phyloP scores from a whole-genome alignment of 92 coral and sea anemone genomes.

The Phenganax subtilis region DNA sequence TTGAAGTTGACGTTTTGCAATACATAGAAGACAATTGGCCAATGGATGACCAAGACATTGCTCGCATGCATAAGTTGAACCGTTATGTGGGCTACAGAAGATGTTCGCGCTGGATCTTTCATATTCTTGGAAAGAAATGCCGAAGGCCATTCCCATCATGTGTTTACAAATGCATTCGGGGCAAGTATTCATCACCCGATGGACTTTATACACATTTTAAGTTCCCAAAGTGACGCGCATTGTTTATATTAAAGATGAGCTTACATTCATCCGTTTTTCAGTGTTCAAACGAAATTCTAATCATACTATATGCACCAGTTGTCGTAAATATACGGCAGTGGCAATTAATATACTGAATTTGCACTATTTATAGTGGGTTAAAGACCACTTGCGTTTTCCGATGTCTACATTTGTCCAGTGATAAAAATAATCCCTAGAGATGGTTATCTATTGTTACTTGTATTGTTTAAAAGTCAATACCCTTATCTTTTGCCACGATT shows the following conservation, averaged over 20 bases:
- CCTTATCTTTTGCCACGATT: too few relatives aligned
- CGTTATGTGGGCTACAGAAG: constrained; percentile 5
- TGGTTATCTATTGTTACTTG: too few relatives aligned
- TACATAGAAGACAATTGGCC: constrained; percentile 20
- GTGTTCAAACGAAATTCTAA: too few relatives aligned
- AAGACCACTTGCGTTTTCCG: too few relatives aligned
- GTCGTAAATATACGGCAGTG: too few relatives aligned
- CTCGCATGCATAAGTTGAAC: constrained; percentile 9
- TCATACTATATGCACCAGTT: too few relatives aligned
- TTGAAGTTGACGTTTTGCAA: not conserved
- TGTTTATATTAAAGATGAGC: not conserved
- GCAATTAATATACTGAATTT: too few relatives aligned
- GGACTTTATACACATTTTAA: constrained; percentile 18
- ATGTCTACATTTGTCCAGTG: too few relatives aligned
- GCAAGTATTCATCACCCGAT: constrained; percentile 17
- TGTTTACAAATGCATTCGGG: not conserved
- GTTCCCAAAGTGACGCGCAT: not conserved
- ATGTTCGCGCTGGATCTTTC: constrained; percentile 28
- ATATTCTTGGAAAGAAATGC: not conserved
- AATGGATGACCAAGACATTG: not conserved
- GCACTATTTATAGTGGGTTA: too few relatives aligned
- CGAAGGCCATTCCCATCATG: constrained; percentile 8
- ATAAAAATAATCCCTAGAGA: too few relatives aligned
- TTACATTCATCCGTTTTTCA: not conserved
- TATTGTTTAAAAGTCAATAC: too few relatives aligned